Evolutionary conservation across 2,113 vertebrate species (phyloP).

Genomic region (Nothobranchius kuhntae): DNA sequence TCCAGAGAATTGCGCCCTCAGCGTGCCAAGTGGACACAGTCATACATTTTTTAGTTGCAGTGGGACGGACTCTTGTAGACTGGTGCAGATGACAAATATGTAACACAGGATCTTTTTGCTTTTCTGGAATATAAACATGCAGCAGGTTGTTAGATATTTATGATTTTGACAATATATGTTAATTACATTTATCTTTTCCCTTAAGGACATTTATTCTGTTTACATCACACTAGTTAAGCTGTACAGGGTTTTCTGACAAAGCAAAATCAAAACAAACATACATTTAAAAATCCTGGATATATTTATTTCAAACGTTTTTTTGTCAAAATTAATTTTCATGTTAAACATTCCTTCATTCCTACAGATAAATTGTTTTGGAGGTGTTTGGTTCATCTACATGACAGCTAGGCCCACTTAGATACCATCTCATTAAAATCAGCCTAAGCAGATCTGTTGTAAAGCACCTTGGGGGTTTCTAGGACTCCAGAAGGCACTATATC

Average conservation of each 20-base stretch:
- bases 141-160: background rate
- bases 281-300: too few species aligned
- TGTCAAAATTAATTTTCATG: background rate
- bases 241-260: too few species aligned
- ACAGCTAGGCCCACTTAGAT: slow-evolving; percentile 21
- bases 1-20: background rate
- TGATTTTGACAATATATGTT: too few species aligned
- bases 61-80: background rate
- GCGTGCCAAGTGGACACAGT: background rate
- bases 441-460: slow-evolving; percentile 2
- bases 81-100: background rate
- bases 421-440: slow-evolving; percentile 54
- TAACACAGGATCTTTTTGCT: background rate
- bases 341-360: background rate
- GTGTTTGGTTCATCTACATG: slow-evolving; percentile 18
- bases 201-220: too few species aligned
- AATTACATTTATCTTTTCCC: too few species aligned
- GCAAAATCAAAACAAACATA: too few species aligned
- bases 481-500: too few species aligned
- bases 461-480: too few species aligned
- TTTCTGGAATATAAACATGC: background rate
- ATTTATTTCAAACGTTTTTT: background rate
- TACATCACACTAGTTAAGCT: too few species aligned
- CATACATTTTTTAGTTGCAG: background rate
- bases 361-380: too few species aligned